Base-by-base conservation (phyloP, 2,113 vertebrate species). In the Eptatretus burgeri region DNA sequence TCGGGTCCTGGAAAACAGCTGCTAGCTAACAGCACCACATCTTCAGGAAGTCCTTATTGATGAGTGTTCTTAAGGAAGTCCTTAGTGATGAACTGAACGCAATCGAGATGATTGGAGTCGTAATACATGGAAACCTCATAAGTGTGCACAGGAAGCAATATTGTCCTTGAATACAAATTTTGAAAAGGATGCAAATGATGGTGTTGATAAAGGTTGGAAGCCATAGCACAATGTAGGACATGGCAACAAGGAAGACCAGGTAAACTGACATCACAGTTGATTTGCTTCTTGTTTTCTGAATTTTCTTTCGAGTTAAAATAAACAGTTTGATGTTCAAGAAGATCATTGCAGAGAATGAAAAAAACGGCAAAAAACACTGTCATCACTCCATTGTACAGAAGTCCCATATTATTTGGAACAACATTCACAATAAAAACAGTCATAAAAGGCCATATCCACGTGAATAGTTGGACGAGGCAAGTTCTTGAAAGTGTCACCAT, bases 401-500 rank as follows among this genome's bases (percentile, higher is more conserved):
- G 56, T 10, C n/a, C 20, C 56, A 20, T 17, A 11, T 11, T 60
- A n/a, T 60, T 60, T 10, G 56, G 56, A 10, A 10, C 56, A 20
- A 12, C 56, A 20, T 60, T 60, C n/a, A 60, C 1, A 10, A 60
- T 17, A n/a, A 60, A 10, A 20, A 60, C 20, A 12, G 56, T n/a
- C 56, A 60, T 11, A 20, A 60, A n/a, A 12, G 56, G 56, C 56
- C n/a, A 60, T n/a, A 60, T n/a, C 56, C 56, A 60, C n/a, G n/a
- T 17, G n/a, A 60, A 20, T 20, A 20, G 12, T 60, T 17, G n/a
- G 56, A 13, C 56, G 56, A 13, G n/a, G 56, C n/a, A 20, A 10
- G 56, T 60, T 20, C 12, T 60, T n/a, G n/a, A 13, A n/a, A 10
- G 11, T n/a, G 56, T 60, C 11, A 60, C 56, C 56, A n/a, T 60